Conservation (phyloP, 2,888 invertebrate genomes). For the Mesorhabditis spiculigera region DNA sequence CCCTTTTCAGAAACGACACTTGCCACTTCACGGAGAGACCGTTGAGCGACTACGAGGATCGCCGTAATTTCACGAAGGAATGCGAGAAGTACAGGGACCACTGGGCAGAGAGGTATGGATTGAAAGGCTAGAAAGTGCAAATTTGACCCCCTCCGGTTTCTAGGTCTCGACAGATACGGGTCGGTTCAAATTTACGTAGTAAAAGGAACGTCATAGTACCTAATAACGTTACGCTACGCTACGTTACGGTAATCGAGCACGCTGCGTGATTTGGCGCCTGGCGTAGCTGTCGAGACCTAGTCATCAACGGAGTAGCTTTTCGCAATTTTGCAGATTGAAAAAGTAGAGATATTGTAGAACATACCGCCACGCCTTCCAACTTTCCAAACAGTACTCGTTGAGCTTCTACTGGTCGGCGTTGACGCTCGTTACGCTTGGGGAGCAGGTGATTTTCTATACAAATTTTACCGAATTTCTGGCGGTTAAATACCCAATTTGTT, state of each 20-base stretch:
- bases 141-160: too few relatives aligned
- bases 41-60: conserved; percentile 3
- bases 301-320: too few relatives aligned
- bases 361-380: conserved; percentile 55
- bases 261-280: too few relatives aligned
- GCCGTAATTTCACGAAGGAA: background rate
- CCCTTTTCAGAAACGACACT: background rate
- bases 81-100: background rate
- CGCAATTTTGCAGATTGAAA: too few relatives aligned
- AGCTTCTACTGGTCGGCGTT: conserved; percentile 96
- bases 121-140: background rate
- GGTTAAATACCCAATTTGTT: background rate
- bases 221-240: too few relatives aligned
- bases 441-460: conserved; percentile 60
- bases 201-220: too few relatives aligned
- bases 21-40: background rate
- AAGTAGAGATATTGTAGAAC: too few relatives aligned
- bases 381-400: conserved; percentile 80
- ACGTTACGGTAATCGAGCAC: too few relatives aligned
- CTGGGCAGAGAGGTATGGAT: background rate
- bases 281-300: too few relatives aligned
- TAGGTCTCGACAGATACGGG: too few relatives aligned
- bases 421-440: conserved; percentile 88
- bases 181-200: too few relatives aligned
- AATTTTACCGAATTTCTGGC: background rate